Evolutionary conservation across 2,888 invertebrate genomes (phyloP).

Genomic region (Ischnus inquisitorius): DNA sequence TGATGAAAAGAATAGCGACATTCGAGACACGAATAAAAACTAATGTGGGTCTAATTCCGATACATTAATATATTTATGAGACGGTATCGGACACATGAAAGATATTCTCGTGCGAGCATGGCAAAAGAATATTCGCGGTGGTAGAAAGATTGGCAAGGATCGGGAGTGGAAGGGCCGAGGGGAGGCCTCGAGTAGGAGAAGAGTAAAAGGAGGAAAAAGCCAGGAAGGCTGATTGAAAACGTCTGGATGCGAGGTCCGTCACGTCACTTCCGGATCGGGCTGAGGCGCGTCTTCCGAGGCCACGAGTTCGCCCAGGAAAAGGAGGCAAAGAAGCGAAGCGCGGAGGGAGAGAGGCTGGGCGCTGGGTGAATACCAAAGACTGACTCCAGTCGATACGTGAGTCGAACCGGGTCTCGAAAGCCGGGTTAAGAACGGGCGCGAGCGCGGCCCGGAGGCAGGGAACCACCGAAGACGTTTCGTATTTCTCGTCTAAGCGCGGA

Average conservation of each 20-base stretch:
- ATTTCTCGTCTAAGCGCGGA: constrained; percentile 51
- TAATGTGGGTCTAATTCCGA: not conserved
- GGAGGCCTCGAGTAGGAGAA: not conserved
- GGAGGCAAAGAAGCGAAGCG: constrained; percentile 15
- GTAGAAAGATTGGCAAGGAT: not conserved
- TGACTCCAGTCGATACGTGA: constrained; percentile 68
- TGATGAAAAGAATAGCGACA: constrained; percentile 1
- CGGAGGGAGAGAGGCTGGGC: constrained; percentile 41
- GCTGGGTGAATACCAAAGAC: constrained; percentile 69
- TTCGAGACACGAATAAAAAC: constrained; percentile 30
- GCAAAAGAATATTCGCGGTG: constrained; percentile 38
- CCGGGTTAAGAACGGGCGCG: not conserved
- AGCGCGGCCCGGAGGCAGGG: not conserved
- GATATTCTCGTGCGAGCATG: constrained; percentile 28
- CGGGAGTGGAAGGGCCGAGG: no score
- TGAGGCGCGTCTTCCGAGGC: constrained; percentile 56
- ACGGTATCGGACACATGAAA: constrained; percentile 1
- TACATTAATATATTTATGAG: constrained; percentile 49
- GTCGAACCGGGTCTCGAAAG: constrained; percentile 13
- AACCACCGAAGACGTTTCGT: constrained; percentile 65
- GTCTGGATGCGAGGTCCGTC: constrained; percentile 71
- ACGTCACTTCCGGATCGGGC: constrained; percentile 72
- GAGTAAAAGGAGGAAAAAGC: constrained; percentile 2
- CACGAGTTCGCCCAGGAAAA: constrained; percentile 62
- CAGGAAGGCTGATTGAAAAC: constrained; percentile 69